A percentile compares a stretch with the other conserved stretches of the same genome.
phyloP scores from a whole-genome alignment of 1,140 invertebrate genomes.

The Trachymyrmex septentrionalis region DNA sequence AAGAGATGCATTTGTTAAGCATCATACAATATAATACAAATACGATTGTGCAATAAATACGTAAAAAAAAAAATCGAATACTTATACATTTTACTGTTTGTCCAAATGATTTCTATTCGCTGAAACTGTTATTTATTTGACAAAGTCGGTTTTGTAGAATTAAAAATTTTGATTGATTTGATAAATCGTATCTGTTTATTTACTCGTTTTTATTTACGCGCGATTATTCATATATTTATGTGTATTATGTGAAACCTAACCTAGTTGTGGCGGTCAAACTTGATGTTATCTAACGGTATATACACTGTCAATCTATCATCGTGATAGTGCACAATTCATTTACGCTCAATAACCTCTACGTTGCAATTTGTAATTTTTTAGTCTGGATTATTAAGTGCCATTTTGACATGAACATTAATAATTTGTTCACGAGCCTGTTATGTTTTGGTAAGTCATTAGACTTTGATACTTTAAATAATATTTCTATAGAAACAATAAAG shows the following conservation, averaged over 20 bases:
- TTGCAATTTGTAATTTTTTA: neutral
- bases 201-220: neutral
- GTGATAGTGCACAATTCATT: slow-evolving; percentile 64
- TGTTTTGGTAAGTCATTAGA: slow-evolving; percentile 75
- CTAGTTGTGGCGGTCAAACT: neutral
- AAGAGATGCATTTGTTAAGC: neutral
- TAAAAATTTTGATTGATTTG: neutral
- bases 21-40: neutral
- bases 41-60: neutral
- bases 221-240: neutral
- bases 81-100: neutral
- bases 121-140: neutral
- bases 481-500: neutral
- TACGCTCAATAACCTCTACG: neutral
- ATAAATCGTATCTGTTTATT: neutral
- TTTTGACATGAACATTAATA: slow-evolving; percentile 73
- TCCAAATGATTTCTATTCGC: neutral
- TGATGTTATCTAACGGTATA: slow-evolving; percentile 17
- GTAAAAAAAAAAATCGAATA: neutral
- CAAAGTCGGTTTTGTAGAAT: neutral
- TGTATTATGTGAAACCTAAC: slow-evolving; percentile 60
- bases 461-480: neutral
- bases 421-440: slow-evolving; percentile 65
- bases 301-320: neutral
- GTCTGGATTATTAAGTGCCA: slow-evolving; percentile 31